Evolutionary conservation across 2,113 vertebrate species (phyloP).

Genomic region (Ia io): DNA sequence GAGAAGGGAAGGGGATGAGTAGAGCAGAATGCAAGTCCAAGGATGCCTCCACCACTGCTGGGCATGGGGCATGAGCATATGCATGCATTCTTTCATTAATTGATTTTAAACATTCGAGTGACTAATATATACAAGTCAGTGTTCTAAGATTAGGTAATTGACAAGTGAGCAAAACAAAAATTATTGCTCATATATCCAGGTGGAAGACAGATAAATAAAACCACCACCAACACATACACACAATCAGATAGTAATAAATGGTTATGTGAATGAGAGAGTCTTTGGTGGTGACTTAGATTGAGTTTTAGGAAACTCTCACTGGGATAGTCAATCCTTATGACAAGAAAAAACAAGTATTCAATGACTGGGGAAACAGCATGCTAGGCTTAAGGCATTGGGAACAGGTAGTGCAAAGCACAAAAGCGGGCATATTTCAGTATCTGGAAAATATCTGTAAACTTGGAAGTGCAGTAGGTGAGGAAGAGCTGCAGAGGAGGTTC

Average conservation of each 20-base stretch:
- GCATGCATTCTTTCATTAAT: background rate
- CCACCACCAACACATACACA: background rate
- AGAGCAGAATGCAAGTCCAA: background rate
- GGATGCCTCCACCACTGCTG: background rate
- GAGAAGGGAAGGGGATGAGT: background rate
- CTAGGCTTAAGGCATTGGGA: background rate
- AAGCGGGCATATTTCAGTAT: background rate
- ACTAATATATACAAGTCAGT: background rate
- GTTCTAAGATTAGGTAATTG: background rate
- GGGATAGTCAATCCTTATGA: background rate
- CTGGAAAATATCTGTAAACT: background rate
- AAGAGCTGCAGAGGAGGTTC: background rate
- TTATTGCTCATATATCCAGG: background rate
- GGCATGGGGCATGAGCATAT: background rate
- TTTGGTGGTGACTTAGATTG: background rate
- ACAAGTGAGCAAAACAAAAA: constrained; percentile 34
- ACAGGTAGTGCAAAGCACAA: background rate
- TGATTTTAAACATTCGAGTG: background rate
- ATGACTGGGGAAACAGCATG: background rate
- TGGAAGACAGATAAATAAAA: background rate
- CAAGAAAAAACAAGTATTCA: background rate
- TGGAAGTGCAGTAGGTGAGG: background rate
- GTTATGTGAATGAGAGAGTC: background rate
- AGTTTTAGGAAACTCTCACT: background rate
- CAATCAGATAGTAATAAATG: background rate